These are phyloP conservation scores for Dolichallabes microphthalmus DNA, from an alignment of 2,113 vertebrate species.

Conservation along the genomic window DNA sequence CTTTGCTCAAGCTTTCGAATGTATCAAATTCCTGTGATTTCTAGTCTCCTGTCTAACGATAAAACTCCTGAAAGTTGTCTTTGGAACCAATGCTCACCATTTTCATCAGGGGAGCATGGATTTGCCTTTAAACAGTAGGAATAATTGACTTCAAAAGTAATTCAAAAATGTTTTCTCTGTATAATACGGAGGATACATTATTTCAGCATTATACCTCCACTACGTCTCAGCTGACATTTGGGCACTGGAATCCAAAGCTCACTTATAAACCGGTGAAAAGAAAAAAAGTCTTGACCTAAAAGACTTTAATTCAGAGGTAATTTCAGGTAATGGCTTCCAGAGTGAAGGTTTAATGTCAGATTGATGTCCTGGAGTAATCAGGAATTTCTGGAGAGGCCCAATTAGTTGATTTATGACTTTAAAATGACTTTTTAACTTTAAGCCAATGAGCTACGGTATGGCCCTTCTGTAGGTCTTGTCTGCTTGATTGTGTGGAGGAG, in stretches of 20 bases:
- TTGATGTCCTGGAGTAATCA: slow-evolving; percentile 57
- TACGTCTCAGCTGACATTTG: slow-evolving; percentile 16
- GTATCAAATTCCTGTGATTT: not conserved
- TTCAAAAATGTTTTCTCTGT: no score
- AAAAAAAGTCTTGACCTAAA: not conserved
- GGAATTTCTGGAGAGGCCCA: slow-evolving; percentile 27
- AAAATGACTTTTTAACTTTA: slow-evolving; percentile 24
- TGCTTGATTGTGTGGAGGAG: not conserved
- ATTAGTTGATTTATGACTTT: not conserved
- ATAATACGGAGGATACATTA: not conserved
- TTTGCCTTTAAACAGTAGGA: not conserved
- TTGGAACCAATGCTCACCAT: not conserved
- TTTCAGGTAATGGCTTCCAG: slow-evolving; percentile 70
- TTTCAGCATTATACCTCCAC: slow-evolving; percentile 25
- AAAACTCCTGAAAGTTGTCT: not conserved
- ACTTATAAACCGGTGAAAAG: slow-evolving; percentile 14
- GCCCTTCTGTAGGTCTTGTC: not conserved
- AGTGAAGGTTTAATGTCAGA: slow-evolving; percentile 56
- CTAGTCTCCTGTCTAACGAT: not conserved
- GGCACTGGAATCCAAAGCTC: slow-evolving; percentile 16
- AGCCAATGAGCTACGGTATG: not conserved
- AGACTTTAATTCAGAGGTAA: slow-evolving; percentile 60
- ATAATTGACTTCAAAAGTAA: not conserved
- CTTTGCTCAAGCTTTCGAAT: not conserved
- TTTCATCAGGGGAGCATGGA: not conserved